phyloP scores from a whole-genome alignment of 1,140 invertebrate genomes.

The Telenomus remus region DNA sequence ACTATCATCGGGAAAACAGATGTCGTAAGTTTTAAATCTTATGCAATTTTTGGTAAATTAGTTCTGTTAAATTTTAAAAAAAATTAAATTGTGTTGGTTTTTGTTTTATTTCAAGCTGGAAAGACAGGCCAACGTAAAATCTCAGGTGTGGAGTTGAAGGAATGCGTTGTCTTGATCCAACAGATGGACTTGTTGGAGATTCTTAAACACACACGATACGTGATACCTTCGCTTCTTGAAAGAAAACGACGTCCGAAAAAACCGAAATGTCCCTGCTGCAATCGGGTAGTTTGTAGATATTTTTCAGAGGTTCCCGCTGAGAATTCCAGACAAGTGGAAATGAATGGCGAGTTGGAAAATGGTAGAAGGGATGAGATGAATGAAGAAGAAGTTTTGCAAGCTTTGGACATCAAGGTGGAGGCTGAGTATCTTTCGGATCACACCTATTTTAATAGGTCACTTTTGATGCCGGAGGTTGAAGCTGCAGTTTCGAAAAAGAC shows the following conservation, averaged over 20 bases:
- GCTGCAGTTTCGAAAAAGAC: background rate
- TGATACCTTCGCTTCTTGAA: background rate
- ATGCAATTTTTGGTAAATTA: background rate
- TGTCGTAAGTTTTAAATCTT: constrained; percentile 17
- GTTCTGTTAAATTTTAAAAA: too few species aligned
- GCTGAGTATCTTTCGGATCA: constrained; percentile 8
- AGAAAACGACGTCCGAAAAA: constrained; percentile 22
- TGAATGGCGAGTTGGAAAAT: background rate
- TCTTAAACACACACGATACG: background rate
- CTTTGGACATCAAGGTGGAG: constrained; percentile 40
- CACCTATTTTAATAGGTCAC: background rate
- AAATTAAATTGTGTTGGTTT: too few species aligned
- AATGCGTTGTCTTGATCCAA: constrained; percentile 11
- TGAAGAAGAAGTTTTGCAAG: constrained; percentile 22
- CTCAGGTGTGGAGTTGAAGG: background rate
- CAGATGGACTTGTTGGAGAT: constrained; percentile 7
- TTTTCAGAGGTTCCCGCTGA: too few species aligned
- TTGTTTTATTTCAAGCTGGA: too few species aligned
- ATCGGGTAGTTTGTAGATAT: constrained; percentile 2
- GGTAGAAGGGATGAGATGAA: constrained; percentile 2
- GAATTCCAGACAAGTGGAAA: background rate
- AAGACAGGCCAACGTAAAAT: too few species aligned
- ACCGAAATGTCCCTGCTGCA: constrained; percentile 25
- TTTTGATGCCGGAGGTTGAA: background rate
- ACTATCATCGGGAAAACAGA: constrained; percentile 7